Evolutionary conservation across 2,888 invertebrate species (phyloP).

Genomic region (Hyposoter didymator): DNA sequence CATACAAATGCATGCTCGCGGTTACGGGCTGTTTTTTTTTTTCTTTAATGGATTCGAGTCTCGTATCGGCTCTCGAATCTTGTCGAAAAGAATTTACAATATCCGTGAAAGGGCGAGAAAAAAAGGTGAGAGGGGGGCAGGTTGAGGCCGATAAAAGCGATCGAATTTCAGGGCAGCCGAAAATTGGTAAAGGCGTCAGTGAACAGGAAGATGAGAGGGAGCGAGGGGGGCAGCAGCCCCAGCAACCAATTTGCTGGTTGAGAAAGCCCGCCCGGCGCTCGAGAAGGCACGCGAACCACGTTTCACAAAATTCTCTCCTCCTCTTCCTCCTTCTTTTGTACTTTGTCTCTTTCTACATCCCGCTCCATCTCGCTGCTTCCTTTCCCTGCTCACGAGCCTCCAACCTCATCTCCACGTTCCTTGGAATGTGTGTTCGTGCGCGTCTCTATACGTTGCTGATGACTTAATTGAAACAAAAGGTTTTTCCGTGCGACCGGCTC

Average conservation of each 20-base stretch:
- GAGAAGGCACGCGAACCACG: conserved; percentile 54
- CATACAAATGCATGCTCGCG: not conserved
- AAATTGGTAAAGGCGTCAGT: conserved; percentile 23
- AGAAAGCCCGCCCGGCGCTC: conserved; percentile 30
- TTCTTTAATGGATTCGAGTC: not conserved
- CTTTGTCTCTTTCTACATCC: not conserved
- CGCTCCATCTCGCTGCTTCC: conserved; percentile 16
- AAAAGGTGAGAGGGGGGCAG: not conserved
- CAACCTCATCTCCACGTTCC: not conserved
- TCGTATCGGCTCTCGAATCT: not conserved
- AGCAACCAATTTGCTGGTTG: conserved; percentile 54
- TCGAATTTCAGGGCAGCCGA: conserved; percentile 25
- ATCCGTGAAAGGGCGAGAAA: not conserved
- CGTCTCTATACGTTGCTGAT: conserved; percentile 23
- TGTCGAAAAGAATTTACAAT: not conserved
- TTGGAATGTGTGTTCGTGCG: not conserved
- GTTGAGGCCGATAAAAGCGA: conserved; percentile 4
- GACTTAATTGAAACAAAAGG: conserved; percentile 63
- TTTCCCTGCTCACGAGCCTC: conserved; percentile 18
- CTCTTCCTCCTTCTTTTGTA: not conserved
- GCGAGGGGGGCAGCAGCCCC: not conserved
- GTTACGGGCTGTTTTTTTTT: not conserved
- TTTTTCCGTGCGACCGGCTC: conserved; percentile 30
- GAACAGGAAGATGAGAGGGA: conserved; percentile 30
- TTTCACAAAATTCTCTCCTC: conserved; percentile 45